Base-by-base conservation (phyloP, 2,888 invertebrate genomes). In the Antheraea yamamai region DNA sequence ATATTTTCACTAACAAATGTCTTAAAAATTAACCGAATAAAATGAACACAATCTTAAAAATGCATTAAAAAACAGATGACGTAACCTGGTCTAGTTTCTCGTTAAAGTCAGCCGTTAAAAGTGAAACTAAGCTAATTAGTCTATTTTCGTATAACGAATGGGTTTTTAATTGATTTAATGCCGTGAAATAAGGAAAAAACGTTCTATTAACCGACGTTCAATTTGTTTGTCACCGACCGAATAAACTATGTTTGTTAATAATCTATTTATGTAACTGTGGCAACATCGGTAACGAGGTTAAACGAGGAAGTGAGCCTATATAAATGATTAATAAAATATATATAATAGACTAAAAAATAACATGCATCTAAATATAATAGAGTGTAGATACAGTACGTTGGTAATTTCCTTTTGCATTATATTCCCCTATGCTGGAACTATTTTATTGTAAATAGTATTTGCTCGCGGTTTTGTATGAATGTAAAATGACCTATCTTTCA, bases 91-190 rank as follows among this genome's bases (percentile, higher is more conserved):
- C 79, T 75, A 80, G 79, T 81, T 82, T 79, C 81, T 81, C 77
- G 73, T 76, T 78, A 74, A 66, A 77, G 75, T 77, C 76, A 78
- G 76, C 75, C 78, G 81, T 84, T 77, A 88, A 90, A 91, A 91
- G 91, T 89, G 83, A 87, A 86, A 86, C 84, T 76, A 80, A 82
- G 79, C 77, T 83, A 87, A 90, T 90, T 88, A 88, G 82, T 87
- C 86, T 89, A 89, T 91, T 90, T 90, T 85, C 77, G 85, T 83
- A 81, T 81, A 79, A 78, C 79, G 85, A 90, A 91, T 87, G 82
- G 83, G 78, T 84, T 87, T 88, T 90, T 88, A 91, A 92, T 91
- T 88, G 85, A 84, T 82, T 85, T 72, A 77, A 77, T 77, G 79
- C 84, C 89, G 87, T 89, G 89, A 88, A 90, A 90, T 88, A 80